Evolutionary conservation across 2,113 vertebrate genomes (phyloP).

Genomic region (Oxygymnocypris stewartii): DNA sequence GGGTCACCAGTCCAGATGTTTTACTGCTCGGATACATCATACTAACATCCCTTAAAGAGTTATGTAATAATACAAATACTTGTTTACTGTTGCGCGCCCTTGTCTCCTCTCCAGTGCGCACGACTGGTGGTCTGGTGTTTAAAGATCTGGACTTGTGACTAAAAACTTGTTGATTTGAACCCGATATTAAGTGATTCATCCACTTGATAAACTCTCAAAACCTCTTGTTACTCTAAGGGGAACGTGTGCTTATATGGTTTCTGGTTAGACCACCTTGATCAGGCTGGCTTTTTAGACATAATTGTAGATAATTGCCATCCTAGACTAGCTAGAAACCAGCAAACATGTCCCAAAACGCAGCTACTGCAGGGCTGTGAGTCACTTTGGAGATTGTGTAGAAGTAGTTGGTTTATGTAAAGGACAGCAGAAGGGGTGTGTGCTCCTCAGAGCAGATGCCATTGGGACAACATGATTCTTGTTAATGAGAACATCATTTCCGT

Average conservation of each 20-base stretch:
- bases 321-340: neutral
- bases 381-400: neutral
- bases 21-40: neutral
- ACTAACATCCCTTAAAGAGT: neutral
- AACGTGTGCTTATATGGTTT: neutral
- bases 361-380: neutral
- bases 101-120: neutral
- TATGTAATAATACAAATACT: conserved; percentile 18
- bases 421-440: neutral
- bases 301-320: neutral
- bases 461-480: conserved; percentile 16
- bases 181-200: neutral
- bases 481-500: neutral
- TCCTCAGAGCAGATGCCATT: neutral
- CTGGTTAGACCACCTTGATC: neutral
- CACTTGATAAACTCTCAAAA: neutral
- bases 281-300: neutral
- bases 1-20: neutral
- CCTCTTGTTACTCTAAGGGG: neutral
- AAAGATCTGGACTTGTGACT: neutral
- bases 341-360: neutral
- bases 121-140: neutral
- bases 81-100: neutral
- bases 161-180: neutral
- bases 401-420: neutral